These are phyloP conservation scores for Chaenocephalus aceratus DNA, from an alignment of 2,113 vertebrate genomes.

Conservation along the genomic window DNA sequence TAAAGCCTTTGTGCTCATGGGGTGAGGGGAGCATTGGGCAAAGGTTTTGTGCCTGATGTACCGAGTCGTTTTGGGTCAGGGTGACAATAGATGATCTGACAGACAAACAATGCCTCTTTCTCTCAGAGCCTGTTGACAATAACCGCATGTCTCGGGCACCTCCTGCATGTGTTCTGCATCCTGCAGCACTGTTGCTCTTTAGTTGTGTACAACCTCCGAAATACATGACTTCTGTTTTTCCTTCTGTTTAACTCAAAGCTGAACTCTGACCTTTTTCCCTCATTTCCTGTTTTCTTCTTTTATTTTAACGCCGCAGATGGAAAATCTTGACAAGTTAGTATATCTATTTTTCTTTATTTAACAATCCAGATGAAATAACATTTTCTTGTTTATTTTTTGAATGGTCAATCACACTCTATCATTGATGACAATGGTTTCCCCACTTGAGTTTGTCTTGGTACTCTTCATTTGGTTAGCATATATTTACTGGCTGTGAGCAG, in stretches of 20 bases:
- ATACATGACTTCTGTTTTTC: conserved; percentile 35
- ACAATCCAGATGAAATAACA: not conserved
- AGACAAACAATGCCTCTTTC: conserved; percentile 60
- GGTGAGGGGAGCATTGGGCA: conserved; percentile 17
- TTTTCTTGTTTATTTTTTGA: not conserved
- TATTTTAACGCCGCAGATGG: conserved; percentile 86
- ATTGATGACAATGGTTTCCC: not conserved
- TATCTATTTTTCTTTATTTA: conserved; percentile 68
- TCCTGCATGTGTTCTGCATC: conserved; percentile 61
- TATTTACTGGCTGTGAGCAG: not conserved
- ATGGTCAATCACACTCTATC: not conserved
- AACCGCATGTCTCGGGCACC: conserved; percentile 66
- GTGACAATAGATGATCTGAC: conserved; percentile 61
- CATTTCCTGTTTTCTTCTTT: conserved; percentile 69
- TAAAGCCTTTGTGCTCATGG: conserved; percentile 33
- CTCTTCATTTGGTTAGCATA: not conserved
- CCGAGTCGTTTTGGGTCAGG: conserved; percentile 63
- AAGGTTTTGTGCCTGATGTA: conserved; percentile 52
- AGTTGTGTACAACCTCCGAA: conserved; percentile 28
- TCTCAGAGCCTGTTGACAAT: conserved; percentile 60
- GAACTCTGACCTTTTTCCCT: conserved; percentile 56
- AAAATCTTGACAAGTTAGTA: conserved; percentile 97
- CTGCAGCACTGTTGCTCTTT: conserved; percentile 30
- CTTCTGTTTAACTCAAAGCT: conserved; percentile 19
- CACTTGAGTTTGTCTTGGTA: not conserved